Evolutionary conservation across 2,888 invertebrate species (phyloP).

Genomic region (Danaus chrysippus): DNA sequence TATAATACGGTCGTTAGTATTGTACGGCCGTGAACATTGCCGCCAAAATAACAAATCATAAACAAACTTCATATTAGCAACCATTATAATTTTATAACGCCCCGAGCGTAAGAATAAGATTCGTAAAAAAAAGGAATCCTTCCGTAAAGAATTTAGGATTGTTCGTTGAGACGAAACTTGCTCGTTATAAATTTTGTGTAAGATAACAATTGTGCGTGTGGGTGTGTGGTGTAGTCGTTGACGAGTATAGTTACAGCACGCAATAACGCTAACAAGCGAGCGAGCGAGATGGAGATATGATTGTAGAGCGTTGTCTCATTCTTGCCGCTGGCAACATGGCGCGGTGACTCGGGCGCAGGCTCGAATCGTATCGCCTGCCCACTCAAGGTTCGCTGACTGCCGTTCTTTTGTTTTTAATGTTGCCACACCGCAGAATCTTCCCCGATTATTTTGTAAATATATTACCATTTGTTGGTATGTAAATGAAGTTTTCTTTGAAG

Average conservation of each 20-base stretch:
- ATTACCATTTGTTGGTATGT: background rate
- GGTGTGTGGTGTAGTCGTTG: slow-evolving; percentile 74
- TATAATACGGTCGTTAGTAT: slow-evolving; percentile 46
- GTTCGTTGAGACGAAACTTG: slow-evolving; percentile 69
- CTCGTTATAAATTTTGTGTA: slow-evolving; percentile 77
- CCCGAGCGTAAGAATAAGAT: slow-evolving; percentile 49
- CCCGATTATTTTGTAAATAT: slow-evolving; percentile 22
- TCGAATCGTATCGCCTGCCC: slow-evolving; percentile 81
- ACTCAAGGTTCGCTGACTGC: slow-evolving; percentile 82
- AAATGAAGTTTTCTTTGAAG: background rate
- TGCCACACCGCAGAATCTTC: slow-evolving; percentile 51
- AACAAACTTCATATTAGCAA: slow-evolving; percentile 53
- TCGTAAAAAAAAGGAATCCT: slow-evolving; percentile 62
- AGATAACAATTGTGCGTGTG: slow-evolving; percentile 77
- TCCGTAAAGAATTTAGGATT: slow-evolving; percentile 77
- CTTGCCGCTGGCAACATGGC: slow-evolving; percentile 72
- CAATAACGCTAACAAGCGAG: slow-evolving; percentile 79
- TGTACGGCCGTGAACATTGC: slow-evolving; percentile 47
- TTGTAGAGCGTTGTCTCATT: slow-evolving; percentile 56
- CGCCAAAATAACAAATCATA: slow-evolving; percentile 59
- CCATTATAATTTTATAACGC: slow-evolving; percentile 65
- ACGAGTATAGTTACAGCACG: slow-evolving; percentile 78
- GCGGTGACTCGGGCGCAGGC: slow-evolving; percentile 81
- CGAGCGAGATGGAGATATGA: slow-evolving; percentile 46
- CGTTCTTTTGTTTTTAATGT: slow-evolving; percentile 80